These are phyloP conservation scores for Pherbina coryleti DNA, from an alignment of 2,888 invertebrate genomes.

Conservation along the genomic window DNA sequence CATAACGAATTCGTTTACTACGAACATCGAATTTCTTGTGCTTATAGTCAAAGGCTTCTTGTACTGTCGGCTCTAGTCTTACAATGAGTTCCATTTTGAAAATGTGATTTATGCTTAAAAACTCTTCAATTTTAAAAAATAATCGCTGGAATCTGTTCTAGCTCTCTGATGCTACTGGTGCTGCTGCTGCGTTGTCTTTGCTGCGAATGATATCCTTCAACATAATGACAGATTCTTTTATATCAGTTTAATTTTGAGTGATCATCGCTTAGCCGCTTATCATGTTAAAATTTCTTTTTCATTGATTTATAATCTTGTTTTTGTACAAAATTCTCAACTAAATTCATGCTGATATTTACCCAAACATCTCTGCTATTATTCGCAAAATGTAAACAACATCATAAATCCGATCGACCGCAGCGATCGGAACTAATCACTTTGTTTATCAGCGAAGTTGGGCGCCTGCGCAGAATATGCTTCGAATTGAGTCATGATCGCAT, in stretches of 20 bases:
- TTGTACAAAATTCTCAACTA: background rate
- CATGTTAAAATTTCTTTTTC: background rate
- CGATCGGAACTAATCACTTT: slow-evolving; percentile 27
- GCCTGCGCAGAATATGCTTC: background rate
- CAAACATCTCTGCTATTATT: background rate
- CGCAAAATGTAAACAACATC: slow-evolving; percentile 29
- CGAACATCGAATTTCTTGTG: slow-evolving; percentile 60
- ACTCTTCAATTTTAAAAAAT: background rate
- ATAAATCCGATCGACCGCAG: slow-evolving; percentile 24
- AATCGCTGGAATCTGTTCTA: no score
- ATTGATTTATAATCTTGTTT: slow-evolving; percentile 8
- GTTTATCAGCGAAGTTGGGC: background rate
- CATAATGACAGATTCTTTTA: slow-evolving; percentile 22
- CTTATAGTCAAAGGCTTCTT: slow-evolving; percentile 49
- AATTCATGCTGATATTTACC: background rate
- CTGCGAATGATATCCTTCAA: slow-evolving; percentile 18
- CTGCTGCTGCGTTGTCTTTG: slow-evolving; percentile 14
- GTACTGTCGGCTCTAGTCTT: background rate
- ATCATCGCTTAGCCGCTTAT: background rate
- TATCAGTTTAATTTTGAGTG: slow-evolving; percentile 2
- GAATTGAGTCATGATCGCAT: background rate
- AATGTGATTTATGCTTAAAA: background rate
- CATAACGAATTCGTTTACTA: slow-evolving; percentile 36
- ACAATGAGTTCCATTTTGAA: background rate
- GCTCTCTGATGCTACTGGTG: background rate